phyloP scores from a whole-genome alignment of 1,140 invertebrate genomes.

The Orchestia grillus region DNA sequence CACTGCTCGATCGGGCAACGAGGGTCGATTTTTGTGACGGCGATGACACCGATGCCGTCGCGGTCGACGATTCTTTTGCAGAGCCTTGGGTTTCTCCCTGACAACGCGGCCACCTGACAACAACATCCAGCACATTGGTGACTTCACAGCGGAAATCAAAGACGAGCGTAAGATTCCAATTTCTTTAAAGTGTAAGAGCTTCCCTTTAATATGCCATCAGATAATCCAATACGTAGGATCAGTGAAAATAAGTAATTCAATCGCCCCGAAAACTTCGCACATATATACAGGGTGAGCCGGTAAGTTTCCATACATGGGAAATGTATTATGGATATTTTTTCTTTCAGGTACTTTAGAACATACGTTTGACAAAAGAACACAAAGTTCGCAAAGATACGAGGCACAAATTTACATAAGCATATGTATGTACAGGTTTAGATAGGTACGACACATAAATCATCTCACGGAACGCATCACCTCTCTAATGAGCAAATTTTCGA shows the following conservation, averaged over 20 bases:
- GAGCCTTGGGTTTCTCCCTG: neutral
- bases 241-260: neutral
- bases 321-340: no score
- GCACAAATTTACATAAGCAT: no score
- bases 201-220: neutral
- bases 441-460: no score
- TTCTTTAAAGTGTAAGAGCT: neutral
- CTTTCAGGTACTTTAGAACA: no score
- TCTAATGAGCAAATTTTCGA: no score
- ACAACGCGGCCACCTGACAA: neutral
- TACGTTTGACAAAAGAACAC: no score
- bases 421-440: no score
- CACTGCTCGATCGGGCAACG: neutral
- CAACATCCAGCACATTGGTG: neutral
- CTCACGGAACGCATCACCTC: no score
- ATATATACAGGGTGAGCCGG: no score
- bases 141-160: neutral
- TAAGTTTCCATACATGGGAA: no score
- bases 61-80: neutral
- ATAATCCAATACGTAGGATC: neutral
- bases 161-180: neutral
- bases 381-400: no score
- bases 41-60: neutral
- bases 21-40: neutral
- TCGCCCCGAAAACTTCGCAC: no score